Percentiles rank a stretch among this genome's conserved stretches.
These are phyloP conservation scores for Ictalurus punctatus DNA, from an alignment of 2,113 vertebrate species.

Conservation along the genomic window DNA sequence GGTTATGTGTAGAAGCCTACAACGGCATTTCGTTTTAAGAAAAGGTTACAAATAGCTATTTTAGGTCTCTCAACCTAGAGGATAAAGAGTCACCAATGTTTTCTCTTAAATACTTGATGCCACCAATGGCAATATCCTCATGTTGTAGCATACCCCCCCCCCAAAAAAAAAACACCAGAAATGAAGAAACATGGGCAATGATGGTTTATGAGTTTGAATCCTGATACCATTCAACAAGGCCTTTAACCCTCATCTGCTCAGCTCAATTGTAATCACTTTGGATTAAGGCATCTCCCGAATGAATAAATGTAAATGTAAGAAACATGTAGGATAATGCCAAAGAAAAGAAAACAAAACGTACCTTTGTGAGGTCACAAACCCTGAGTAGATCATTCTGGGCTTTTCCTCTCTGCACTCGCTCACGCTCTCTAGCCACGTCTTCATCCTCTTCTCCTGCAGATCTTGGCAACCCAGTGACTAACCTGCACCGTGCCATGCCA, in stretches of 20 bases:
- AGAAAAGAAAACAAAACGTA: slow-evolving; percentile 53
- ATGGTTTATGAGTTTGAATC: neutral
- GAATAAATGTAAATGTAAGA: neutral
- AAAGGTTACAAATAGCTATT: neutral
- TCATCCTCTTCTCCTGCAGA: slow-evolving; percentile 84
- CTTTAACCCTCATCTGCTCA: neutral
- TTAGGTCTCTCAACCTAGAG: neutral
- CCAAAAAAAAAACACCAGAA: neutral
- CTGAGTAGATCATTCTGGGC: slow-evolving; percentile 86
- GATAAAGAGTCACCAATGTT: neutral
- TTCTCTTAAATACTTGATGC: neutral
- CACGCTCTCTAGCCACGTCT: slow-evolving; percentile 89
- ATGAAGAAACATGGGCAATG: neutral
- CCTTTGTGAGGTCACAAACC: slow-evolving; percentile 92
- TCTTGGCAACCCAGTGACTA: slow-evolving; percentile 72
- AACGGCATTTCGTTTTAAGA: neutral
- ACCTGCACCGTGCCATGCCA: slow-evolving; percentile 65
- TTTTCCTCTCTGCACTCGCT: slow-evolving; percentile 79
- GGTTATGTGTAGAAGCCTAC: neutral
- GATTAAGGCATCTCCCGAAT: neutral
- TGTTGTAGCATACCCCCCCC: neutral
- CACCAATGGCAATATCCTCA: too few relatives aligned
- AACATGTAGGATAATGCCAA: neutral
- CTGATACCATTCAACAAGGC: neutral
- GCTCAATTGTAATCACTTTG: neutral